Percentiles rank a stretch among this genome's conserved stretches.
These are phyloP conservation scores for Schizaphis graminum DNA, from an alignment of 2,888 invertebrate species.

Conservation along the genomic window DNA sequence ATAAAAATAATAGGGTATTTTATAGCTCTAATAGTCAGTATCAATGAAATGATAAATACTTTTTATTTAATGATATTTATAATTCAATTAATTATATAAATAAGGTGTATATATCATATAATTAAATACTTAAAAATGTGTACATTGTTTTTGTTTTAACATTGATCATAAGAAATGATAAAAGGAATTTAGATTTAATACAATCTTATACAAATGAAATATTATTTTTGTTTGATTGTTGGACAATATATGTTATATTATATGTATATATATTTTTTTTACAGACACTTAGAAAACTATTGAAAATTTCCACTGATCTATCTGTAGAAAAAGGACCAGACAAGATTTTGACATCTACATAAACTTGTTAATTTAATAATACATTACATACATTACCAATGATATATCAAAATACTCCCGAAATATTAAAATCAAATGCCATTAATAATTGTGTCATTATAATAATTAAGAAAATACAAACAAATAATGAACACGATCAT, in stretches of 20 bases:
- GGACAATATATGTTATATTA: neutral
- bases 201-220: neutral
- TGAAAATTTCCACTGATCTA: slow-evolving; percentile 78
- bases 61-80: neutral
- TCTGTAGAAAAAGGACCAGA: slow-evolving; percentile 69
- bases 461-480: slow-evolving; percentile 44
- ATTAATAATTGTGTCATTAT: slow-evolving; percentile 55
- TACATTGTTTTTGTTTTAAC: neutral
- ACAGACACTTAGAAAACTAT: slow-evolving; percentile 85
- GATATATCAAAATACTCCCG: slow-evolving; percentile 38
- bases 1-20: neutral
- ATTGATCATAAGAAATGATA: neutral
- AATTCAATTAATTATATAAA: neutral
- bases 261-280: slow-evolving; percentile 69
- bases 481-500: slow-evolving; percentile 41
- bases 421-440: slow-evolving; percentile 35
- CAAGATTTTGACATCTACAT: slow-evolving; percentile 58
- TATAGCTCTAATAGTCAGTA: neutral
- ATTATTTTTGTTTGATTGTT: neutral
- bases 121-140: neutral
- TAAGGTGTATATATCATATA: neutral
- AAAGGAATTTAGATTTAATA: neutral
- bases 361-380: no score
- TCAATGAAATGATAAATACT: neutral
- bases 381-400: slow-evolving; percentile 47